Evolutionary conservation across 2,113 vertebrate genomes (phyloP).

Genomic region (Notechis scutatus): DNA sequence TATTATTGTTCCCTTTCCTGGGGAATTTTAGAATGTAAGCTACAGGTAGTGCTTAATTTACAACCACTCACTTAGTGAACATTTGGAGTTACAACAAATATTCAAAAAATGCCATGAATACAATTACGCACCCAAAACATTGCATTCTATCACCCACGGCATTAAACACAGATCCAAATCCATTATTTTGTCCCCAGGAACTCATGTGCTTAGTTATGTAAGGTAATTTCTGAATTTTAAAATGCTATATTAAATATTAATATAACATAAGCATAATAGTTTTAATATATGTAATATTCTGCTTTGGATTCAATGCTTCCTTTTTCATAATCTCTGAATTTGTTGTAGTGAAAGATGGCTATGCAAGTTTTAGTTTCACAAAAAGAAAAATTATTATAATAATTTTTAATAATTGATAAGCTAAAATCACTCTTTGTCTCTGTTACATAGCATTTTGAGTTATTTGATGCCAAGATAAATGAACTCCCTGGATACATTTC

Average conservation of each 20-base stretch:
- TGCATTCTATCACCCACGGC: not conserved
- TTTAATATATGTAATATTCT: not conserved
- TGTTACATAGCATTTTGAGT: rapidly evolving
- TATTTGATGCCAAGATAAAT: not conserved
- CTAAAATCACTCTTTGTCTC: not conserved
- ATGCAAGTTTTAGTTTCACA: not conserved
- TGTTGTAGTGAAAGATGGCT: not conserved
- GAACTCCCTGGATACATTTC: not conserved
- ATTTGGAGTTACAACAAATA: not conserved
- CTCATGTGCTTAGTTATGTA: not conserved
- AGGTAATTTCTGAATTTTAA: not conserved
- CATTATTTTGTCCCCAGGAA: not conserved
- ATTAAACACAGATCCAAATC: not conserved
- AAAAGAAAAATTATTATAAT: not conserved
- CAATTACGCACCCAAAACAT: not conserved
- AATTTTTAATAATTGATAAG: too few species aligned
- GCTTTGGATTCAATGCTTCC: not conserved
- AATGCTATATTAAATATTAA: too few species aligned
- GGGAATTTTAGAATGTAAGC: not conserved
- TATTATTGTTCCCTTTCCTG: not conserved
- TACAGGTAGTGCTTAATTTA: not conserved
- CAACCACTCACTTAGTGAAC: not conserved
- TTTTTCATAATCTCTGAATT: not conserved
- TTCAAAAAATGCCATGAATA: not conserved
- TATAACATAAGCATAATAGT: not conserved